Evolutionary conservation across 2,797 vertebrate species (phyloP).

Genomic region (Vespertilio murinus): DNA sequence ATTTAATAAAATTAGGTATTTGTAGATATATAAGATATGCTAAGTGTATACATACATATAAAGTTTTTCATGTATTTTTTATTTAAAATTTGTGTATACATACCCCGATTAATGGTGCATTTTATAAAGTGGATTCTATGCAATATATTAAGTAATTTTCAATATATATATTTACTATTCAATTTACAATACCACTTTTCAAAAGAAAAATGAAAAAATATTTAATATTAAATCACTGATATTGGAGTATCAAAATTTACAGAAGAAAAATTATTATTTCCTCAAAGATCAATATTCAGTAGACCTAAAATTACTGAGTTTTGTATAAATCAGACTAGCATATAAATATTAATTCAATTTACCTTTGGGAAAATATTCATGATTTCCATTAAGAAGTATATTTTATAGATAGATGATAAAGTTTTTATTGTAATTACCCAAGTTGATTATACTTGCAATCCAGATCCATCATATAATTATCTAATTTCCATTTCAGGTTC

Average conservation of each 20-base stretch:
- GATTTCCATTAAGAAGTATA: neutral
- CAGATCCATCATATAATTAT: neutral
- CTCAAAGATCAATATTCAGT: neutral
- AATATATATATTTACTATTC: neutral
- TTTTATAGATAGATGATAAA: conserved; percentile 13
- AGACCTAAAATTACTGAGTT: neutral
- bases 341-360: neutral
- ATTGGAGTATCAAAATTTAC: neutral
- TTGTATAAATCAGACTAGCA: neutral
- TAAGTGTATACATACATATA: neutral
- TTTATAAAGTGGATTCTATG: conserved; percentile 24
- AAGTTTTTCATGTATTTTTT: neutral
- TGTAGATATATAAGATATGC: neutral
- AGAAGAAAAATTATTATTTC: neutral
- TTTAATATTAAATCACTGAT: neutral
- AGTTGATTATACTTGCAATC: neutral
- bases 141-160: neutral
- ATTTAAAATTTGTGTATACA: neutral
- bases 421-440: conserved; percentile 18
- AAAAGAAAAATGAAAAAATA: neutral
- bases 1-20: neutral
- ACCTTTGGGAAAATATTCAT: neutral
- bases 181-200: neutral
- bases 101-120: neutral
- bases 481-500: conserved; percentile 8